Conservation (phyloP, 1,140 invertebrate species). For the Ceratoteleas bidentatus region DNA sequence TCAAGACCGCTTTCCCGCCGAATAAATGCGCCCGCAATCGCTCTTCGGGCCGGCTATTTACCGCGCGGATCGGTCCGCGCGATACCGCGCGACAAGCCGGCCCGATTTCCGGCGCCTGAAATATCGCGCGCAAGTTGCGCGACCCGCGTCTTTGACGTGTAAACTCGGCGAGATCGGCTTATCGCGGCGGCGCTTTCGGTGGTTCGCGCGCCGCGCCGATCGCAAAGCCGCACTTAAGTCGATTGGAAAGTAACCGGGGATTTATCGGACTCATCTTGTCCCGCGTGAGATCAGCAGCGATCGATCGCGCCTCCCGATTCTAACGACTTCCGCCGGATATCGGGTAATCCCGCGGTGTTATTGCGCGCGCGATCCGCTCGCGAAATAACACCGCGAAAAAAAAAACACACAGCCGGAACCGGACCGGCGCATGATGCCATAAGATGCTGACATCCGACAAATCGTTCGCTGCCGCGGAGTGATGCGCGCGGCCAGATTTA, state of each 20-base stretch:
- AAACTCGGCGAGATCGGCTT: conserved; percentile 44
- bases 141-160: conserved; percentile 47
- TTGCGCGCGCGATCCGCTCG: too few relatives aligned
- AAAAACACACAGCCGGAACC: too few relatives aligned
- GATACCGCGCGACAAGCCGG: conserved; percentile 6
- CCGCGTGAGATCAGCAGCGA: conserved; percentile 32
- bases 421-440: conserved; percentile 51
- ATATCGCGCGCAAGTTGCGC: conserved; percentile 28
- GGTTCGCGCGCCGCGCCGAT: conserved; percentile 39
- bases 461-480: conserved; percentile 59
- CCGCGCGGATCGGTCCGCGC: conserved; percentile 19
- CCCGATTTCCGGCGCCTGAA: conserved; percentile 10
- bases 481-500: conserved; percentile 59
- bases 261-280: conserved; percentile 41
- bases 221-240: conserved; percentile 50
- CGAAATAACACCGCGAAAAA: conserved; percentile 33
- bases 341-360: too few relatives aligned
- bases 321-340: too few relatives aligned
- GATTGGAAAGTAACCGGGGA: conserved; percentile 52
- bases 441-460: conserved; percentile 68
- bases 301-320: too few relatives aligned
- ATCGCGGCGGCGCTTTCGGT: conserved; percentile 39
- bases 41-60: conserved; percentile 47
- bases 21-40: conserved; percentile 56
- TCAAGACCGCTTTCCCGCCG: conserved; percentile 27